These are phyloP conservation scores for Leucoraja ocellata DNA, from an alignment of 2,797 vertebrate genomes.

Conservation along the genomic window DNA sequence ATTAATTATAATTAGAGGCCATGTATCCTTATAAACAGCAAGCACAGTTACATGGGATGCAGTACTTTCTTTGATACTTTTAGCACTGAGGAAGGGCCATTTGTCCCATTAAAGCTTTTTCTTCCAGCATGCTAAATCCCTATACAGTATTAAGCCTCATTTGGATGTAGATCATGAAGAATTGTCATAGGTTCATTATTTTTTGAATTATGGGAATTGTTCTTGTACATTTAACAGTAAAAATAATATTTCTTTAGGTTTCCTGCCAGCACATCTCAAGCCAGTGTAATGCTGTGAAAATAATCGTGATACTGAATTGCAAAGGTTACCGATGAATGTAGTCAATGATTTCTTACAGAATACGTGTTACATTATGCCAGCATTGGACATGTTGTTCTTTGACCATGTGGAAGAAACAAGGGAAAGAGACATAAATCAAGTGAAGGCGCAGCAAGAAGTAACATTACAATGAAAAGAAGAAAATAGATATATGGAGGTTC, in stretches of 20 bases:
- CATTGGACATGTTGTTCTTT: background rate
- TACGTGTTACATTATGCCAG: background rate
- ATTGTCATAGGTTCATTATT: background rate
- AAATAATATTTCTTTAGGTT: background rate
- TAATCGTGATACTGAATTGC: background rate
- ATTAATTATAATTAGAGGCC: background rate
- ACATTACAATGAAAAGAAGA: too few relatives aligned
- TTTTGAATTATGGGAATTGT: background rate
- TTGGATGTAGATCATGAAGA: background rate
- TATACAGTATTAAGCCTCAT: background rate
- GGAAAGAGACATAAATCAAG: too few relatives aligned
- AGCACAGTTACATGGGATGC: background rate
- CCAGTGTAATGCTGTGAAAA: background rate
- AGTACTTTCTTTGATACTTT: background rate
- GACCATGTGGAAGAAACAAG: too few relatives aligned
- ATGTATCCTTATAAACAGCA: background rate
- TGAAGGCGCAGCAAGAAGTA: too few relatives aligned
- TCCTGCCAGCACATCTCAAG: background rate
- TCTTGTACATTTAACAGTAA: background rate
- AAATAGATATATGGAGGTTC: too few relatives aligned
- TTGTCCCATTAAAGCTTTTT: background rate
- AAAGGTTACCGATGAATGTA: background rate
- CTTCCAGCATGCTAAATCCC: background rate
- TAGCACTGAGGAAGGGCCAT: background rate
- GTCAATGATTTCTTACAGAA: background rate